Evolutionary conservation across 1,140 invertebrate species (phyloP).

Genomic region (Aphelenchoides avenae): DNA sequence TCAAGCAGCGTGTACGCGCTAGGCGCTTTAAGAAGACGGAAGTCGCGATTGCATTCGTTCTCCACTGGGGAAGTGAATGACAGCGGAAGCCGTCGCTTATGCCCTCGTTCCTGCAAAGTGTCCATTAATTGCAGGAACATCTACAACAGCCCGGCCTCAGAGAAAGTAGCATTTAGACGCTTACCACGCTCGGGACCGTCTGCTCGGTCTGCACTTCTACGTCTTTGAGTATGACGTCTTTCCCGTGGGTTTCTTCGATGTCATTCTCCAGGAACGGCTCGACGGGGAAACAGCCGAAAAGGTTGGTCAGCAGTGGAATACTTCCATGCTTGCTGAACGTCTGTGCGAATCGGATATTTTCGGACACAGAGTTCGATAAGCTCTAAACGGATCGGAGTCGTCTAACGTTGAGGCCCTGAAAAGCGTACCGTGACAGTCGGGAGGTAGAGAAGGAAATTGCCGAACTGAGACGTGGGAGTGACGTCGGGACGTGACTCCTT

Average conservation of each 20-base stretch:
- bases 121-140: background rate
- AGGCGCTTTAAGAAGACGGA: slow-evolving; percentile 43
- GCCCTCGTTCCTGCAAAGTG: slow-evolving; percentile 19
- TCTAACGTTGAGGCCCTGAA: no score
- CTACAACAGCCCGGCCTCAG: no score
- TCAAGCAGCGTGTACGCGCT: slow-evolving; percentile 50
- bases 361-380: slow-evolving; percentile 50
- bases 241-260: slow-evolving; percentile 4
- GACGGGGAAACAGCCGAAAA: slow-evolving; percentile 58
- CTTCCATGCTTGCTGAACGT: slow-evolving; percentile 49
- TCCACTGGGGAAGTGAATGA: slow-evolving; percentile 25
- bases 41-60: slow-evolving; percentile 30
- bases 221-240: slow-evolving; percentile 7
- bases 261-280: slow-evolving; percentile 47
- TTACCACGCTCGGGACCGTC: slow-evolving; percentile 13
- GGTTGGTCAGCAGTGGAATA: slow-evolving; percentile 49
- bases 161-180: slow-evolving; percentile 4
- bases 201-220: slow-evolving; percentile 30
- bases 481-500: slow-evolving; percentile 40
- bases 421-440: slow-evolving; percentile 38
- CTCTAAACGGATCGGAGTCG: no score
- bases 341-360: slow-evolving; percentile 57
- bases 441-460: slow-evolving; percentile 38
- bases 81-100: slow-evolving; percentile 26
- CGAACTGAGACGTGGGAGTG: slow-evolving; percentile 30